These are phyloP conservation scores for Cardiocondyla obscurior DNA, from an alignment of 1,140 invertebrate genomes.

Conservation along the genomic window DNA sequence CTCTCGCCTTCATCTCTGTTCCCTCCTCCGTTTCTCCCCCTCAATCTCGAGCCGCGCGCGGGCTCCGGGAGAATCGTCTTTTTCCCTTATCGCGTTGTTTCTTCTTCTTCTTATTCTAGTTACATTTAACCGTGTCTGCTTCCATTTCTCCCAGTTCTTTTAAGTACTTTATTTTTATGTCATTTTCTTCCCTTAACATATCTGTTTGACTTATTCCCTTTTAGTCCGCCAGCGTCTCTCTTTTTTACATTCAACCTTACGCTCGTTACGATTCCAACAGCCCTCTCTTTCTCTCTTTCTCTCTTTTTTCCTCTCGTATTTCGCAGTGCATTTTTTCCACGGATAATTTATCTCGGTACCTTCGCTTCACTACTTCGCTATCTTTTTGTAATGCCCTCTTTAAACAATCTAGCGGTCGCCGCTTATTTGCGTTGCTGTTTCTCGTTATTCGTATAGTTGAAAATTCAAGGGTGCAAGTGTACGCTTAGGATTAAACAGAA, in stretches of 20 bases:
- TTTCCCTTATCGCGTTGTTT: conserved; percentile 9
- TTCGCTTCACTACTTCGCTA: neutral
- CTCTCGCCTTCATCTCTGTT: conserved; percentile 11
- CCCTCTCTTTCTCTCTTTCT: too few species aligned
- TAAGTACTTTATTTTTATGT: conserved; percentile 48
- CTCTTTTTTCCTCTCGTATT: too few species aligned
- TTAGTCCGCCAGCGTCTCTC: conserved; percentile 2
- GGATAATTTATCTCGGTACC: conserved; percentile 37
- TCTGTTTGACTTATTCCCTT: conserved; percentile 41
- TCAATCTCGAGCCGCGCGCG: neutral
- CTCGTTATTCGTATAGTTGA: conserved; percentile 38
- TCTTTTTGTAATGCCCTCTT: conserved; percentile 14
- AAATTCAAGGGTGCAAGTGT: conserved; percentile 34
- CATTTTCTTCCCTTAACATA: conserved; percentile 38
- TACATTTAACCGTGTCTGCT: conserved; percentile 32
- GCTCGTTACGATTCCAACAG: conserved; percentile 22
- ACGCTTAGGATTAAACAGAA: conserved; percentile 45
- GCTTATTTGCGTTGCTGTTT: neutral
- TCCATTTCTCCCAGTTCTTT: conserved; percentile 36
- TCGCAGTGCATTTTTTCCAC: conserved; percentile 4
- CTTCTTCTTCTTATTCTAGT: conserved; percentile 16
- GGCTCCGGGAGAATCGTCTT: conserved; percentile 26
- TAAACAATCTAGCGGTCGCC: conserved; percentile 6
- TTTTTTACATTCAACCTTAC: neutral
- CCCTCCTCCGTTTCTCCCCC: neutral